phyloP scores from a whole-genome alignment of 2,797 vertebrate species.

The Hydrolagus colliei region DNA sequence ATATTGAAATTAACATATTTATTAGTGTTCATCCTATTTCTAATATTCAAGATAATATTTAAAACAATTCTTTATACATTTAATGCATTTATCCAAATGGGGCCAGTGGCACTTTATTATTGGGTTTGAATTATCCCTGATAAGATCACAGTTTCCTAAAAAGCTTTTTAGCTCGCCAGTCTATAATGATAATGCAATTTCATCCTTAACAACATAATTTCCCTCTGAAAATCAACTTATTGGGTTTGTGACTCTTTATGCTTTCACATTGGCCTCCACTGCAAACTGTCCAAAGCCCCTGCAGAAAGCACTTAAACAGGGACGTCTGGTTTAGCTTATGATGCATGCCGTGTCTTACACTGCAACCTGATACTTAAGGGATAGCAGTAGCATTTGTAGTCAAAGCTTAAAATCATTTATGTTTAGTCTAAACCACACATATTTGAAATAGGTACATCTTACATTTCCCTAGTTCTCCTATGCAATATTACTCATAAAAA shows the following conservation, averaged over 20 bases:
- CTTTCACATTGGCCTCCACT: background rate
- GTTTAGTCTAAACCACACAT: background rate
- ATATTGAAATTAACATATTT: too few relatives aligned
- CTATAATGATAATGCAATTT: slow-evolving; percentile 12
- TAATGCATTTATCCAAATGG: background rate
- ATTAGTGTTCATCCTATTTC: too few relatives aligned
- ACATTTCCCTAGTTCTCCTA: background rate
- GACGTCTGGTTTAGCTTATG: background rate
- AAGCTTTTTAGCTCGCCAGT: background rate
- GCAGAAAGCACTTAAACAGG: background rate
- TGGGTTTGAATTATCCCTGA: slow-evolving; percentile 11
- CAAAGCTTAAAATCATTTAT: background rate
- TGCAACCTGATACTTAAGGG: background rate
- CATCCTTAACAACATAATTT: background rate
- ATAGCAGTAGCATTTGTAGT: background rate
- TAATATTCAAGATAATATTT: background rate
- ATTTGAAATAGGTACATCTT: background rate
- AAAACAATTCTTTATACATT: background rate
- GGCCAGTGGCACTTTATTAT: background rate
- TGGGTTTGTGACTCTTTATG: background rate
- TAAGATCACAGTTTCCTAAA: background rate
- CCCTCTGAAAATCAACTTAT: slow-evolving; percentile 3
- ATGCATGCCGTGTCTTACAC: background rate
- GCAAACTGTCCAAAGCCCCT: background rate
- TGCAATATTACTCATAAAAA: background rate